Conservation (phyloP, 2,113 vertebrate genomes). For the Raphicerus campestris region DNA sequence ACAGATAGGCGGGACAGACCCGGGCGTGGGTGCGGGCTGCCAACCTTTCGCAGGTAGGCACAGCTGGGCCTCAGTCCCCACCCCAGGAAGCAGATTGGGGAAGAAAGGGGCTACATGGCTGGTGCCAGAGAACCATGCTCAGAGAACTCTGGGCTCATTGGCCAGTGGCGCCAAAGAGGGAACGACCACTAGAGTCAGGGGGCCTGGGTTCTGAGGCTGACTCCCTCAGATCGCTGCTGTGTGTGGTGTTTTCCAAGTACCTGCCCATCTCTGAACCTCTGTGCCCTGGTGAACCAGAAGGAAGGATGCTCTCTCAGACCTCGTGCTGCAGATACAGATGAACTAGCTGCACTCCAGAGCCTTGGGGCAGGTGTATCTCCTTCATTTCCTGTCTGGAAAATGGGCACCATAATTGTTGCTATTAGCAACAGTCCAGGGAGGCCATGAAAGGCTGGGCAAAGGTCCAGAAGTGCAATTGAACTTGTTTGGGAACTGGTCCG, state of each 20-base stretch:
- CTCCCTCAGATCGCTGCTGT: background rate
- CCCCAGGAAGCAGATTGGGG: background rate
- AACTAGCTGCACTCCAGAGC: background rate
- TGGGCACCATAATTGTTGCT: background rate
- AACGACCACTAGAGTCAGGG: background rate
- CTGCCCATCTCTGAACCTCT: background rate
- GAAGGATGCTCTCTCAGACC: background rate
- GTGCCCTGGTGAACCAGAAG: background rate
- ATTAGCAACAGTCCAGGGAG: background rate
- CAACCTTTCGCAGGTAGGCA: background rate
- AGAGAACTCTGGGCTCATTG: background rate
- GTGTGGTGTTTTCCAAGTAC: background rate
- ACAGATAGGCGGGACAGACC: background rate
- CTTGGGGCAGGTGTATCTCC: background rate
- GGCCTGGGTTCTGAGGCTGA: background rate
- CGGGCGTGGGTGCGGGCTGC: background rate
- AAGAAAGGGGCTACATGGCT: background rate
- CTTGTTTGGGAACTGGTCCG: background rate
- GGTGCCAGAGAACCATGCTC: background rate
- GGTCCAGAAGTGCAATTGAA: background rate
- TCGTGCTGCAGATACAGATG: background rate
- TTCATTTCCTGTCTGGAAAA: constrained; percentile 35
- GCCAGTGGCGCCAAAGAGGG: background rate
- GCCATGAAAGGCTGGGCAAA: background rate
- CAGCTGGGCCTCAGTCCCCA: background rate